Conservation (phyloP, 2,113 vertebrate genomes). For the Ailuropoda melanoleuca region DNA sequence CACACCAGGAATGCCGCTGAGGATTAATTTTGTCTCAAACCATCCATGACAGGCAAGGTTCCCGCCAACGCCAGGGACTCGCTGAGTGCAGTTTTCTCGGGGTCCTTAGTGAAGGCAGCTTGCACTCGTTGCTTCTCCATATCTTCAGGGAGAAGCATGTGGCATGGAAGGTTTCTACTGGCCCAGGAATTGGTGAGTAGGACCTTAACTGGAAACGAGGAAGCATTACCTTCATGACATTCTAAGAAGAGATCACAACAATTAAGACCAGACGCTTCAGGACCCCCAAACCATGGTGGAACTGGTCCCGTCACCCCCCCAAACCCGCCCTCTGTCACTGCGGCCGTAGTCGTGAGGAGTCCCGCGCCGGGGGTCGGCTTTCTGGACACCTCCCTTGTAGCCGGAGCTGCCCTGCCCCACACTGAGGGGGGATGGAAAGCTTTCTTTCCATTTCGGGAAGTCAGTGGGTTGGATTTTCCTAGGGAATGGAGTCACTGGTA, state of each 20-base stretch:
- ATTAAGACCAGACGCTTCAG: not conserved
- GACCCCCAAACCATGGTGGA: not conserved
- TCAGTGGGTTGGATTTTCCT: not conserved
- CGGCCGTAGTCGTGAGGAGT: fast-evolving
- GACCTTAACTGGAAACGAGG: not conserved
- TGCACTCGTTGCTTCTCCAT: fast-evolving
- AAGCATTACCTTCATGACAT: not conserved
- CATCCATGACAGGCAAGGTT: not conserved
- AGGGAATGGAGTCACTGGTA: not conserved
- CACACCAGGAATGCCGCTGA: not conserved
- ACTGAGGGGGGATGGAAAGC: fast-evolving
- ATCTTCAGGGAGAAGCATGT: not conserved
- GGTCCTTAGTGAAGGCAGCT: not conserved
- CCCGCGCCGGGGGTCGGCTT: fast-evolving
- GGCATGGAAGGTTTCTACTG: not conserved
- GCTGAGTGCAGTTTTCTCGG: not conserved
- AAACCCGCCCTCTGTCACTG: no score
- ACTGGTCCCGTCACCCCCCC: no score
- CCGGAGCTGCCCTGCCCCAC: not conserved
- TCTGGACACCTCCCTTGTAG: not conserved
- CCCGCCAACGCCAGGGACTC: not conserved
- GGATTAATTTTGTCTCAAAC: not conserved
- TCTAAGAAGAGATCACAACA: not conserved
- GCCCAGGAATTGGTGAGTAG: not conserved
- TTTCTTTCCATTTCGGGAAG: not conserved